Evolutionary conservation across 2,888 invertebrate species (phyloP), one percentile per base, ranked within the genome.

Genomic region (Muschampia plurimacula): DNA sequence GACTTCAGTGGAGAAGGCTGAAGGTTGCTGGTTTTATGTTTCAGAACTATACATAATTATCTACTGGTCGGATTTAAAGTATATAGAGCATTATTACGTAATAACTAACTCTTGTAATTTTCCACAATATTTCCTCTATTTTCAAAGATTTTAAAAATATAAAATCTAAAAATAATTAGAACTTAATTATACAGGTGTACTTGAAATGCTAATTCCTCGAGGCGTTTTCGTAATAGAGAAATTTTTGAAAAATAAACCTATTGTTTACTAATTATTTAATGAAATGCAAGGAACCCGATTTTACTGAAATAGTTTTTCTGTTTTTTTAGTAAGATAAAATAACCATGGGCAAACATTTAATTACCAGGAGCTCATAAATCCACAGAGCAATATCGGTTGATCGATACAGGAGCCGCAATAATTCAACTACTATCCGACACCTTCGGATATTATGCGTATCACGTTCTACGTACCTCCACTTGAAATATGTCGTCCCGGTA

Each of bases 341-440:
- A 32, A 32, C 4, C 5, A 44, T 28, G n/a, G 4, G 59, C 59
- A 60, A 46, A 13, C 46, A 60, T 60, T 46, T 46, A 68, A 68
- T 60, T 59, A 68, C 68, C 60, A 59, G 46, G 46, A 15, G 59
- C 32, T 68, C 68, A 68, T 68, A 68, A 70, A 70, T 70, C 65
- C 6, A 36, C 59, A 13, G 59, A 57, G 46, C n/a, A 63, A 36
- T 70, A 39, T 60, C 68, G 60, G 59, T 46, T 59, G 64, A 70
- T 70, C 70, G 65, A 70, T 59, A 65, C 41, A 49, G 2, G 3
- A n/a, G 36, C 32, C 65, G 46, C 65, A 70, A 70, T 70, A 70
- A 70, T 44, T 70, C 70, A 65, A 57, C 46, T n/a, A 64, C 15
- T 44, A 70, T 57, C 65, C 70, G 70, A 70, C 65, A 70, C 70